Evolutionary conservation across 2,888 invertebrate species (phyloP).

Genomic region (Trachelus troglodyta): DNA sequence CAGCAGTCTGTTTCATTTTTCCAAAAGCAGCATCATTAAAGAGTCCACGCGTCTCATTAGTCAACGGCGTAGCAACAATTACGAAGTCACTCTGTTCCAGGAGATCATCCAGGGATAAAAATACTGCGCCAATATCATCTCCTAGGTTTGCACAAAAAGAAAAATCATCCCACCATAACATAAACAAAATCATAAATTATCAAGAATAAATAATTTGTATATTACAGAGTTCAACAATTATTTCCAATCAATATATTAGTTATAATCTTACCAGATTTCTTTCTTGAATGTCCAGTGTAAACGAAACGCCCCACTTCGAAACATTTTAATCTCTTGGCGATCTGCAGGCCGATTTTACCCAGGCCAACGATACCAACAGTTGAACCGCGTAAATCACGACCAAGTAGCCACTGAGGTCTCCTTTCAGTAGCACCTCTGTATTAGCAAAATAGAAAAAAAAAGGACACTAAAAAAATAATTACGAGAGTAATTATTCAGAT

Average conservation of each 20-base stretch:
- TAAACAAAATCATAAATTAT: not conserved
- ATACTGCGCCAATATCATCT: conserved; percentile 71
- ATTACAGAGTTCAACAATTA: not conserved
- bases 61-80: conserved; percentile 77
- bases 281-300: conserved; percentile 75
- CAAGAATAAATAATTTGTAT: not conserved
- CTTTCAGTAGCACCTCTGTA: conserved; percentile 75
- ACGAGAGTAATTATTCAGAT: not conserved
- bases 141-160: conserved; percentile 45
- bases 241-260: not conserved
- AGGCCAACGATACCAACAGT: conserved; percentile 89
- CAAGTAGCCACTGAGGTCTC: conserved; percentile 81
- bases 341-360: conserved; percentile 81
- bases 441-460: not conserved
- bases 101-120: conserved; percentile 76
- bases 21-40: conserved; percentile 76
- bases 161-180: not conserved
- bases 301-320: conserved; percentile 80
- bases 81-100: conserved; percentile 81
- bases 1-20: conserved; percentile 81
- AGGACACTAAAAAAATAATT: conserved; percentile 8
- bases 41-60: conserved; percentile 75
- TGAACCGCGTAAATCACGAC: conserved; percentile 80
- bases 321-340: conserved; percentile 77
- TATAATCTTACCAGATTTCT: conserved; percentile 45